These are phyloP conservation scores for Limnothrissa miodon DNA, from an alignment of 2,113 vertebrate genomes.

Conservation along the genomic window DNA sequence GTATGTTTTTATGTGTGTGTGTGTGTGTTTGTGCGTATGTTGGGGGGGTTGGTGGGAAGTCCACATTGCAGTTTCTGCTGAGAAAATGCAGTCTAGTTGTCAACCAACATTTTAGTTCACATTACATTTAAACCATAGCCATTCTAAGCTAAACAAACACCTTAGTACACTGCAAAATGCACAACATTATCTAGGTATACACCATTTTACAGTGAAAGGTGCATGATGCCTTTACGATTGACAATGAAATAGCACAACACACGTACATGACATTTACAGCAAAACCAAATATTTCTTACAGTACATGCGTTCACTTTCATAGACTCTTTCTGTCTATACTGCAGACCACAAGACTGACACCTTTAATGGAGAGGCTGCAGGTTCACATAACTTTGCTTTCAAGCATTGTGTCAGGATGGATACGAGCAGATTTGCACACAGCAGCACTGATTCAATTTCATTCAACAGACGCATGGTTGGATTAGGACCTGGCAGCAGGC, in stretches of 20 bases:
- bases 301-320: background rate
- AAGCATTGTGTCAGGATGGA: background rate
- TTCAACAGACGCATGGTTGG: background rate
- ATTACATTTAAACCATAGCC: background rate
- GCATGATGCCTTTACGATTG: background rate
- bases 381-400: background rate
- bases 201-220: background rate
- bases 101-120: background rate
- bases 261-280: background rate
- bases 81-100: too few species aligned
- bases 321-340: background rate
- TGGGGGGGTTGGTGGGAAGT: too few species aligned
- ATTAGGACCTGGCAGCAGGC: background rate
- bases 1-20: too few species aligned
- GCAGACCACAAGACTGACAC: background rate
- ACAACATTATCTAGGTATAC: background rate
- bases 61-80: too few species aligned
- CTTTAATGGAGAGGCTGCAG: background rate
- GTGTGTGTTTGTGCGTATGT: too few species aligned
- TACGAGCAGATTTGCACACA: background rate
- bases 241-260: background rate
- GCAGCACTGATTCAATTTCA: background rate
- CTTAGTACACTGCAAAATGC: background rate
- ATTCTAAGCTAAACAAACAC: background rate
- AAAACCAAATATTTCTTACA: background rate